Base-by-base conservation (phyloP, 35 echinoderm and acorn worm genomes). In the Ophioderma brevispina region DNA sequence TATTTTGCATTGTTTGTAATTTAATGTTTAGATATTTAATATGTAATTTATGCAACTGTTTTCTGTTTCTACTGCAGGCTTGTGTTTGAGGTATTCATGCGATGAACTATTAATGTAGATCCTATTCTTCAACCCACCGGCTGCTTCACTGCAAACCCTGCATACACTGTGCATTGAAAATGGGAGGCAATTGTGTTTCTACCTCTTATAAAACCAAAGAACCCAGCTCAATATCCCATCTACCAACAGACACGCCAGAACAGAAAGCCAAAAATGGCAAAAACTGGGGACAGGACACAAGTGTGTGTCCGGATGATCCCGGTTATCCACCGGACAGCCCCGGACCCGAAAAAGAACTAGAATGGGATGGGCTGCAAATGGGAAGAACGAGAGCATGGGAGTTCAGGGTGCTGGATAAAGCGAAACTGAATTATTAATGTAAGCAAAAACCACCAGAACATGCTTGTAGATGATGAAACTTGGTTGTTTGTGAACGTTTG, bases 311-410 rank as follows among this genome's bases (percentile, higher is more conserved):
- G 32, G 83, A 85, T 37, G 83, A 59, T 52, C 36, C 36, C 6
- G 55, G 83, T 17, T 33, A 15, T 64, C 31, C 52, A 37, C 46
- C 52, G 18, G 63, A 52, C 32, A 19, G 52, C 32, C 40, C 32
- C 33, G 83, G 63, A 1, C 0, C 6, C 6, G 83, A 85, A 4
- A 59, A 85, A 37, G 63, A 36, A n/a, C 32, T 59, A 23, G 49
- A 52, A 36, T 85, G 83, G 83, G 49, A 85, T 37, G 83, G 83
- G 37, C 36, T 85, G 37, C 83, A 52, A 55, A 85, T 85, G 83
- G 83, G 83, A 5, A 59, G 63, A 30, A 59, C 63, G 33, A 55
- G 70, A 31, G 50, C 63, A 8, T 49, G 83, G 1, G 70, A 55
- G 33, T 85, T 36, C 15, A 59, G 33, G 32, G 83, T 85, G 31